Evolutionary conservation across 2,888 invertebrate genomes (phyloP).

Genomic region (Drosophila subquinaria): DNA sequence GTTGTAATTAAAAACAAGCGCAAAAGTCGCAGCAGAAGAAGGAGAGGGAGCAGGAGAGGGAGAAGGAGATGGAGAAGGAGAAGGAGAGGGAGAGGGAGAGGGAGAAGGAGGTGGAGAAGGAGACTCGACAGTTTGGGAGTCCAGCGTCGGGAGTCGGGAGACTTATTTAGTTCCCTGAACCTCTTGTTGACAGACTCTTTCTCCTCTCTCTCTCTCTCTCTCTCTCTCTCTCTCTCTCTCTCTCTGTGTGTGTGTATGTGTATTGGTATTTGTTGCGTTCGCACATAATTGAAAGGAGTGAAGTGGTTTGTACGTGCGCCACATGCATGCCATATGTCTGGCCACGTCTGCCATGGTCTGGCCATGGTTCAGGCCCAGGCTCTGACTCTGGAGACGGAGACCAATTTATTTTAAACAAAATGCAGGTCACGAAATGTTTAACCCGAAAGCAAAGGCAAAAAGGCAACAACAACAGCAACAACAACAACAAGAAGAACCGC

Average conservation of each 20-base stretch:
- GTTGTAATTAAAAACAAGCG: conserved; percentile 68
- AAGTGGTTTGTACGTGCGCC: conserved; percentile 80
- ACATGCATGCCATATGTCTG: conserved; percentile 78
- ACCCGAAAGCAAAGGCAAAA: conserved; percentile 60
- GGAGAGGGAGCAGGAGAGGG: conserved; percentile 11
- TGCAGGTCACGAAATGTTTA: conserved; percentile 80
- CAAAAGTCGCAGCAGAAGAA: conserved; percentile 24
- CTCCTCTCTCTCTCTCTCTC: background rate
- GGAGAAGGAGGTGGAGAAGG: conserved; percentile 9
- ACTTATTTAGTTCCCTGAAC: conserved; percentile 19
- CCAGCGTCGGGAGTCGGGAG: conserved; percentile 5
- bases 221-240: background rate
- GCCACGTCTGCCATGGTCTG: conserved; percentile 38
- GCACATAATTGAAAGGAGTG: conserved; percentile 79
- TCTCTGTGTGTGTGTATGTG: no score
- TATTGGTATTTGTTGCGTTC: conserved; percentile 56
- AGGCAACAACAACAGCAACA: conserved; percentile 30
- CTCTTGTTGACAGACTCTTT: conserved; percentile 17
- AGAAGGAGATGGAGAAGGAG: no score
- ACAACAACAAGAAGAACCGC: conserved; percentile 37
- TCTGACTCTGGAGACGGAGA: conserved; percentile 32
- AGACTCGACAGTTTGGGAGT: conserved; percentile 3
- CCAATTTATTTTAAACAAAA: conserved; percentile 81
- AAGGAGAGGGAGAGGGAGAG: conserved; percentile 7
- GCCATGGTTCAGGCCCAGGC: conserved; percentile 15